Conservation (phyloP, 2,888 invertebrate species). For the Drosophila picticornis region DNA sequence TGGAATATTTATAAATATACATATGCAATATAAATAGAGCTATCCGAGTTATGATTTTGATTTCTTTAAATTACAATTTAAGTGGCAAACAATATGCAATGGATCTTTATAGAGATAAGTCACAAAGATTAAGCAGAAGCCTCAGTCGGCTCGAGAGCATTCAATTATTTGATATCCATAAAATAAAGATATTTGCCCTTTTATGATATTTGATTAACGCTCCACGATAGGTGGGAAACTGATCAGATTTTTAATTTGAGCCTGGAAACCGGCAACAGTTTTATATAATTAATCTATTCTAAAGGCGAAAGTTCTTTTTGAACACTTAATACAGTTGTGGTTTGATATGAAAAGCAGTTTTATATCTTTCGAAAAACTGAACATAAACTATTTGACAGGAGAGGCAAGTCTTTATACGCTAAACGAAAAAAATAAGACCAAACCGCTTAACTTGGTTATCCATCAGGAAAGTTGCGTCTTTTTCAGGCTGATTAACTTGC, state of each 20-base stretch:
- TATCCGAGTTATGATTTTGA: not conserved
- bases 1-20: slow-evolving; percentile 8
- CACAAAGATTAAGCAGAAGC: not conserved
- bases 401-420: not conserved
- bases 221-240: not conserved
- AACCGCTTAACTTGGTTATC: slow-evolving; percentile 42
- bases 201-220: not conserved
- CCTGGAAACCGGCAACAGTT: not conserved
- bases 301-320: not conserved
- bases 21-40: too few species aligned
- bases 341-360: slow-evolving; percentile 4
- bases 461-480: slow-evolving; percentile 45
- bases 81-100: not conserved
- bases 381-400: not conserved
- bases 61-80: not conserved
- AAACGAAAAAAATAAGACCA: not conserved
- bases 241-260: not conserved
- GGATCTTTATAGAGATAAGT: not conserved
- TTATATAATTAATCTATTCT: not conserved
- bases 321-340: slow-evolving; percentile 3
- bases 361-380: not conserved
- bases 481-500: slow-evolving; percentile 57
- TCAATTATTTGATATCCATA: not conserved
- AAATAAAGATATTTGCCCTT: not conserved
- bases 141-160: not conserved